A percentile compares a stretch with the other conserved stretches of the same genome.
phyloP scores from a whole-genome alignment of 2,797 vertebrate genomes.

The Lithobates sylvaticus region DNA sequence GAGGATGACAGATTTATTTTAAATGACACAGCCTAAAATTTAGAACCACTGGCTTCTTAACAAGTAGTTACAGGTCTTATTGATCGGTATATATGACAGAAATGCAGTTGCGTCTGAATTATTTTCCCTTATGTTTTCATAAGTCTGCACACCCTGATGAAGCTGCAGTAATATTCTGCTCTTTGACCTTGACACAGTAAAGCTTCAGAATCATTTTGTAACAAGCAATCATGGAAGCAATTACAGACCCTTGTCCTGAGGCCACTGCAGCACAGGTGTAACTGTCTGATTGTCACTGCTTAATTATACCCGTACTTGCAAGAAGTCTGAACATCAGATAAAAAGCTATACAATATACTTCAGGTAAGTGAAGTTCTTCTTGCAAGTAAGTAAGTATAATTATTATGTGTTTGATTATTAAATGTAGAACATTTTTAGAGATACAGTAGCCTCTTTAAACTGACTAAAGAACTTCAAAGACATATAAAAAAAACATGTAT shows the following conservation, averaged over 20 bases:
- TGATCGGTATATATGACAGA: neutral
- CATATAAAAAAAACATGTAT: neutral
- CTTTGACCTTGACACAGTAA: slow-evolving; percentile 66
- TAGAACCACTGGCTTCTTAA: neutral
- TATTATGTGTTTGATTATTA: slow-evolving; percentile 62
- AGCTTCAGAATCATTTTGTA: slow-evolving; percentile 69
- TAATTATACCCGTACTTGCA: slow-evolving; percentile 70
- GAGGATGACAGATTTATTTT: no score
- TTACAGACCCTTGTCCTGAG: slow-evolving; percentile 74
- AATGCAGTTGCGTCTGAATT: neutral
- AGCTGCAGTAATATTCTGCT: slow-evolving; percentile 50
- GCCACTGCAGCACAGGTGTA: slow-evolving; percentile 70
- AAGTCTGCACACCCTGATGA: slow-evolving; percentile 6
- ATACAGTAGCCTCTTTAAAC: slow-evolving; percentile 52
- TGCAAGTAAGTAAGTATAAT: slow-evolving; percentile 68
- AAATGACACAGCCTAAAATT: neutral
- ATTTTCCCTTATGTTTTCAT: neutral
- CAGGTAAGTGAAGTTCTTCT: slow-evolving; percentile 70
- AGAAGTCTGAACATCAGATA: slow-evolving; percentile 66
- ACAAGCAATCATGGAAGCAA: slow-evolving; percentile 72
- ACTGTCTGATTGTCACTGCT: slow-evolving; percentile 73
- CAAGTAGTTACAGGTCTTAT: neutral
- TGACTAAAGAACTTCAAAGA: slow-evolving; percentile 53
- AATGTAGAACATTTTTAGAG: slow-evolving; percentile 39
- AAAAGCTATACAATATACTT: slow-evolving; percentile 63